Evolutionary conservation across 2,888 invertebrate genomes (phyloP), one percentile per base, ranked within the genome.

Genomic region (Candidula unifasciata): DNA sequence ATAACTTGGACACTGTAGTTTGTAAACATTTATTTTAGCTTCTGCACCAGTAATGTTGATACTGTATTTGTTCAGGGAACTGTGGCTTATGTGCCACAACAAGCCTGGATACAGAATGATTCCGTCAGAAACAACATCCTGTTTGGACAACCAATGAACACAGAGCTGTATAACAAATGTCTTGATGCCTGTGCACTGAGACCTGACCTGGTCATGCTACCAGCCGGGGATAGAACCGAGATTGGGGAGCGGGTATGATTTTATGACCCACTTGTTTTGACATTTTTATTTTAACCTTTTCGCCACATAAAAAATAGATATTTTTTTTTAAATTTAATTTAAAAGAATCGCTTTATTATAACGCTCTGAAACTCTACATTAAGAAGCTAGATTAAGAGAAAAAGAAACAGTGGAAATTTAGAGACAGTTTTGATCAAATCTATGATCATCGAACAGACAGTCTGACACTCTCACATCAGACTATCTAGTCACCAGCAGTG

Each of bases 51-150:
- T 6, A 71, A 18, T 21, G 8, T n/a, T 3, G 10, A 37, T 37
- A 21, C 8, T 71, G 5, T 52, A 44, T 21, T 0, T 79, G 68
- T 6, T 33, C 88, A 94, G 94, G 95, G 95, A 27, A 89, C 91
- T 3, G 89, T 95, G 13, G 95, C 95, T 0, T 95, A 95, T 89
- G 95, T 95, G 0, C 93, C 95, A 0, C 95, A 95, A 90, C 93
- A 93, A 85, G 98, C 99, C 0, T 99, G 99, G 99, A 99, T 99
- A 84, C 99, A 99, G 94, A 99, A 99, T 94, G 97, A 97, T 8
- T 97, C 98, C 0, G 94, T 99, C 44, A 96, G 96, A 91, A 97
- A 98, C 91, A 99, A 99, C 94, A 97, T 99, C 87, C 92, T 98
- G 35, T 99, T 99, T 94, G 98, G 98, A 24, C 96, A 96, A 87